These are phyloP conservation scores for Entelurus aequoreus DNA, from an alignment of 2,113 vertebrate species.

Conservation along the genomic window DNA sequence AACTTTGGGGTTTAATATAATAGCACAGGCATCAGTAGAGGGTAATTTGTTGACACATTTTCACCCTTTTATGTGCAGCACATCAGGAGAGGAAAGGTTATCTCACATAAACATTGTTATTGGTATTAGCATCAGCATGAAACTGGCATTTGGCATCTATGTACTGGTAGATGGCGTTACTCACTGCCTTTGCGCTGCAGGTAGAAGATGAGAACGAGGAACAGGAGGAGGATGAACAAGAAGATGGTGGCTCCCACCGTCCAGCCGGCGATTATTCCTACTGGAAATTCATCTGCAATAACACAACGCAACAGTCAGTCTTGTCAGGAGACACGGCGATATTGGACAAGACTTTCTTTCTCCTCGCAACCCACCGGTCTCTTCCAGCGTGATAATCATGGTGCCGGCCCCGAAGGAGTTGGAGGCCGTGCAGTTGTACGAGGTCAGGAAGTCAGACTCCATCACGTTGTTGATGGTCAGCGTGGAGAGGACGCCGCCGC, in stretches of 20 bases:
- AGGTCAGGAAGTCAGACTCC: conserved; percentile 89
- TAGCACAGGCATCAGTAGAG: no score
- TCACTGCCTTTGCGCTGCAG: conserved; percentile 96
- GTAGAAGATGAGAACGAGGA: conserved; percentile 84
- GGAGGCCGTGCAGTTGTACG: conserved; percentile 97
- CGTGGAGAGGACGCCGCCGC: conserved; percentile 84
- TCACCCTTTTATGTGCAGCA: no score
- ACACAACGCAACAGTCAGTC: not conserved
- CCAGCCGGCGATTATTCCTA: conserved; percentile 83
- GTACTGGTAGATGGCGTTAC: conserved; percentile 48
- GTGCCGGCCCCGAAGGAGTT: conserved; percentile 89
- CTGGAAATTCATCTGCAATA: conserved; percentile 79
- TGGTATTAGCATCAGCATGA: no score
- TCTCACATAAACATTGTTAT: no score
- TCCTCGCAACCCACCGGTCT: conserved; percentile 68
- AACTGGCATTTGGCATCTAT: conserved; percentile 5
- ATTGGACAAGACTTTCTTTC: no score
- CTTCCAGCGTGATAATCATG: conserved; percentile 88
- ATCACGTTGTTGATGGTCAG: conserved; percentile 94
- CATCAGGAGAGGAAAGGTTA: no score
- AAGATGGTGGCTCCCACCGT: conserved; percentile 83
- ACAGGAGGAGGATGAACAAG: conserved; percentile 76
- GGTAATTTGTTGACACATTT: no score
- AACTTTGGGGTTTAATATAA: no score
- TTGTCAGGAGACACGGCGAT: not conserved